Base-by-base conservation (phyloP, 1,140 invertebrate genomes). In the Subanguina moxae region DNA sequence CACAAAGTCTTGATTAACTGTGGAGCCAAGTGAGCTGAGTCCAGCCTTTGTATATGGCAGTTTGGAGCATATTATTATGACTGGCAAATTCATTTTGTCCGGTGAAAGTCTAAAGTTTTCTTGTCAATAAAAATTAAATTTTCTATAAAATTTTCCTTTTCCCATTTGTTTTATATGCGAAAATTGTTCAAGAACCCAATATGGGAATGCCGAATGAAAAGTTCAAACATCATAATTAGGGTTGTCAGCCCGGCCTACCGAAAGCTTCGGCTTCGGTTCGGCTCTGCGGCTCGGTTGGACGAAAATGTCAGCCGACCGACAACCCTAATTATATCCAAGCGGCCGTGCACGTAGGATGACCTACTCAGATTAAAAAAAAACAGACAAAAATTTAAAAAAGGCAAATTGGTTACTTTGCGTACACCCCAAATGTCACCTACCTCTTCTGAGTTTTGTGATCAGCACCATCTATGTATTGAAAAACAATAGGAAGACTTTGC, bases 21-120 rank as follows among this genome's bases (percentile, higher is more conserved):
- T 21, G 13, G 27, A 32, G 13, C 58, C 58, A 25, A 61, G 28
- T 5, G 58, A 19, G 28, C 13, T 43, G 28, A 61, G 38, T 7
- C 28, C 58, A 32, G 58, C 58, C 13, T 61, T 19, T 30, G 58
- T 32, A 43, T 61, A 61, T 19, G 58, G 58, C 38, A 61, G 28
- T 61, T 43, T 30, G 19, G 27, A 32, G 28, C 58, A 61, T 19
- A 61, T 61, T 3, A 30, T 21, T 21, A 61, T 3, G 19, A 19
- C 38, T 25, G 58, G 58, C 28, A 61, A 43, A 32, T 8, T 19
- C 28, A 43, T 21, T 61, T 61, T 3, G 27, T 61, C 58, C 21
- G 27, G 8, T 61, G 38, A 61, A 32, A 61, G 28, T 19, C 58
- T 61, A 25, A 61, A 61, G 8, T 7, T 25, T 61, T 3, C n/a